A percentile compares a stretch with the other conserved stretches of the same genome.
Evolutionary conservation across 2,888 invertebrate genomes (phyloP).

Genomic region (Polydrusus cervinus): DNA sequence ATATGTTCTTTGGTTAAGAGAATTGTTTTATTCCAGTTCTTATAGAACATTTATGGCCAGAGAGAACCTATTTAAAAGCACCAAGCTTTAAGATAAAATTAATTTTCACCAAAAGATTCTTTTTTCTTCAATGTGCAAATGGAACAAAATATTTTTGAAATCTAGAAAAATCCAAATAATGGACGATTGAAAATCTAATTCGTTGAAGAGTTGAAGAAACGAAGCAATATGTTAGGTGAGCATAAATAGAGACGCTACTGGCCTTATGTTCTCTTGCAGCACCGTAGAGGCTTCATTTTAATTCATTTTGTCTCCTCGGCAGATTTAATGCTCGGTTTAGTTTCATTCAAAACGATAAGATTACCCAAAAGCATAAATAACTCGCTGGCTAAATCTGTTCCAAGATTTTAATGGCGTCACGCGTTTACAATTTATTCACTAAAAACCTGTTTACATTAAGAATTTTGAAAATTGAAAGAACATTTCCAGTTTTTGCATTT

Average conservation of each 20-base stretch:
- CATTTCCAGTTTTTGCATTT: neutral
- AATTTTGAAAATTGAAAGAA: neutral
- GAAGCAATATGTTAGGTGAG: too few species aligned
- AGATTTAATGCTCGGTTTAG: slow-evolving; percentile 67
- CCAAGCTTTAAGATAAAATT: too few species aligned
- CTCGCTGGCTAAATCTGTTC: slow-evolving; percentile 64
- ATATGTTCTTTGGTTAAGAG: too few species aligned
- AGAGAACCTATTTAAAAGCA: too few species aligned
- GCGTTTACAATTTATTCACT: slow-evolving; percentile 52
- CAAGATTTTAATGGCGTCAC: slow-evolving; percentile 63
- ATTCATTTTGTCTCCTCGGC: slow-evolving; percentile 64
- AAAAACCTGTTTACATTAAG: slow-evolving; percentile 4
- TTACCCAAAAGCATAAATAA: slow-evolving; percentile 67
- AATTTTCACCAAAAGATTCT: too few species aligned
- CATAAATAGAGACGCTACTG: slow-evolving; percentile 31
- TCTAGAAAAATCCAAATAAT: too few species aligned
- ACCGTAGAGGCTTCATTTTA: slow-evolving; percentile 61
- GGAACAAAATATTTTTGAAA: too few species aligned
- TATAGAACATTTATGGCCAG: too few species aligned
- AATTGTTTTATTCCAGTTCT: too few species aligned
- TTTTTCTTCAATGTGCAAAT: too few species aligned
- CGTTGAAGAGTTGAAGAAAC: too few species aligned
- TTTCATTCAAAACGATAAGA: slow-evolving; percentile 66
- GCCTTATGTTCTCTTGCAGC: slow-evolving; percentile 45
- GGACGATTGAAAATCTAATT: too few species aligned